phyloP scores from a whole-genome alignment of 1,140 invertebrate genomes.

The Chionoecetes opilio region DNA sequence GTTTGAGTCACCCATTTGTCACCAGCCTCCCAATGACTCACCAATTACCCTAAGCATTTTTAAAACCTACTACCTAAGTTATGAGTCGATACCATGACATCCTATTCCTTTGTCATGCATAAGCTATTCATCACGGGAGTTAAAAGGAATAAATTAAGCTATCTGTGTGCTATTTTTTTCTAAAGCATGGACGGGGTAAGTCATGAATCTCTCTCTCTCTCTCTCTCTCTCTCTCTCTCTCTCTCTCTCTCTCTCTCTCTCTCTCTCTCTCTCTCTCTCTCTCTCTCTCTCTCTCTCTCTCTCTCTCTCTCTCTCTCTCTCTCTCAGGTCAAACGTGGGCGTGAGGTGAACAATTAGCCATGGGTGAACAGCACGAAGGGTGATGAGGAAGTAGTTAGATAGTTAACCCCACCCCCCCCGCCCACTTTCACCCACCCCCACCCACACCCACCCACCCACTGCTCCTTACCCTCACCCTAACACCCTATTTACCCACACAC shows the following conservation, averaged over 20 bases:
- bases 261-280: conserved; percentile 64
- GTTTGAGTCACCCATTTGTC: neutral
- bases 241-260: conserved; percentile 46
- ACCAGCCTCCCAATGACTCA: neutral
- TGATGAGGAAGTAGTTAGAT: neutral
- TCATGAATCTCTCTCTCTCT: neutral
- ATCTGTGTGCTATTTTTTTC: neutral
- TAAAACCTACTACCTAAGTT: neutral
- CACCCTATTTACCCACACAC: neutral
- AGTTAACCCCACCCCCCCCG: too few species aligned
- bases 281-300: conserved; percentile 58
- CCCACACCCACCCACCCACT: neutral
- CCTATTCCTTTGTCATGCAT: neutral
- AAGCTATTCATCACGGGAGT: neutral
- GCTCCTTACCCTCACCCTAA: neutral
- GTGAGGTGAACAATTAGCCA: conserved; percentile 2
- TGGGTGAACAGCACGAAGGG: neutral
- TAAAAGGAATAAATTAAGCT: neutral
- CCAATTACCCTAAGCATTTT: neutral
- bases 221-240: neutral
- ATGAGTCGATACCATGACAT: too few species aligned
- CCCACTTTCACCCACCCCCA: neutral
- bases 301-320: too few species aligned
- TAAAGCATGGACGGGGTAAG: neutral
- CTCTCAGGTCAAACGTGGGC: neutral